Conservation (phyloP, 2,888 invertebrate species). For the Drosophila limbata region DNA sequence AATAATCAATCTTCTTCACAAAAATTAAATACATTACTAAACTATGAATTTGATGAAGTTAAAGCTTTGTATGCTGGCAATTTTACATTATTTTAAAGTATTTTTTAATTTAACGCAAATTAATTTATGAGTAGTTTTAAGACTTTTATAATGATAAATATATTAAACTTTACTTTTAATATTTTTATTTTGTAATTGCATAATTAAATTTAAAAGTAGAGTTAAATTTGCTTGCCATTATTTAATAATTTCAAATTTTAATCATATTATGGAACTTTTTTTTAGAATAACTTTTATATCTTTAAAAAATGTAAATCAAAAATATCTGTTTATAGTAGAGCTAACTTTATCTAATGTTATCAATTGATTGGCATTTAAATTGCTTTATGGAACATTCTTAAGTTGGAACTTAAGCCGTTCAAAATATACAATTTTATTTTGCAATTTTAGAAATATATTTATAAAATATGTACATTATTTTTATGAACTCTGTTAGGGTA, state of each 20-base stretch:
- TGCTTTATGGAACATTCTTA: too few relatives aligned
- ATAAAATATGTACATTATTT: not conserved
- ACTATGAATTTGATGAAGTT: not conserved
- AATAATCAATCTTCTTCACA: not conserved
- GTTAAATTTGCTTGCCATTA: not conserved
- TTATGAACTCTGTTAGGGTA: conserved; percentile 15
- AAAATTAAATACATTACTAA: conserved; percentile 1
- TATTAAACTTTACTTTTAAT: not conserved
- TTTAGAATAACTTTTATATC: too few relatives aligned
- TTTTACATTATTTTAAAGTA: not conserved
- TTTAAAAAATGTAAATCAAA: too few relatives aligned
- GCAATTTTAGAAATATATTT: not conserved
- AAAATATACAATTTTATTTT: too few relatives aligned
- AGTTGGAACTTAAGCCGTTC: too few relatives aligned
- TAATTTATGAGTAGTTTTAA: not conserved
- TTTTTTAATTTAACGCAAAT: not conserved
- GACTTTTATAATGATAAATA: not conserved
- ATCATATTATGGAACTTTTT: too few relatives aligned
- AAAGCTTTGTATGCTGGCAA: not conserved
- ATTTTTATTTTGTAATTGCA: not conserved
- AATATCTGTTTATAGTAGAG: too few relatives aligned
- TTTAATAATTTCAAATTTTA: too few relatives aligned
- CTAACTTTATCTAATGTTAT: too few relatives aligned
- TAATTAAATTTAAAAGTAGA: not conserved
- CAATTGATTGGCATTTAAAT: too few relatives aligned